Evolutionary conservation across 92 coral and sea anemone genomes (phyloP), one percentile per base, ranked within the genome.

Genomic region (Anthopleura xanthogrammica): DNA sequence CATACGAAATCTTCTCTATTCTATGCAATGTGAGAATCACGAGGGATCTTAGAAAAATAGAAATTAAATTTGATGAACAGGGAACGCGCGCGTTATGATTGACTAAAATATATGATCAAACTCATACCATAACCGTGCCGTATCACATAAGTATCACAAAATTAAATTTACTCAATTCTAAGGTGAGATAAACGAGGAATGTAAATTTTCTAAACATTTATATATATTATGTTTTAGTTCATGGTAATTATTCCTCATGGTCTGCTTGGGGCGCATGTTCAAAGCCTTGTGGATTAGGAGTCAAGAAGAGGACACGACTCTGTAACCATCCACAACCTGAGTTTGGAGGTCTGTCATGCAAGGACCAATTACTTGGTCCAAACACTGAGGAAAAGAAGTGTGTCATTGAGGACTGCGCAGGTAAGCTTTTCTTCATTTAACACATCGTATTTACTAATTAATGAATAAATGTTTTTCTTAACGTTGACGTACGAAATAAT

Each of bases 191-290:
- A 4, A 0, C 9, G 7, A 46, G 7, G 7, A 9, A 54, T 54
- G 16, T 2, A 54, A 54, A 12, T 11, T 8, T 8, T 54, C 58
- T 75, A 2, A 55, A 50, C 42, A 55, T 54, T 6, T 52, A 10
- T 48, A 12, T 74, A 50, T 72, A 24, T 83, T 11, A 46, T 20
- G 41, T 77, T 10, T 7, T 43, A 94, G 98, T 94, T 66, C 98
- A 94, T 41, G 98, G 98, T 23, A 94, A 94, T 83, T 94, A 87
- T 81, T 92, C 98, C 2, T 39, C 88, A 16, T 94, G 98, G 98
- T 94, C 98, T 0, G 75, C 81, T 75, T 94, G 94, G 93, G 98
- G 98, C 66, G 50, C 90, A 6, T 94, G 98, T 20, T 92, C 98
- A 7, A 43, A 90, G 40, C 79, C 98, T 1, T 94, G 98, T 76